Conservation (phyloP, 1,140 invertebrate genomes). For the Zaprionus lachaisei region DNA sequence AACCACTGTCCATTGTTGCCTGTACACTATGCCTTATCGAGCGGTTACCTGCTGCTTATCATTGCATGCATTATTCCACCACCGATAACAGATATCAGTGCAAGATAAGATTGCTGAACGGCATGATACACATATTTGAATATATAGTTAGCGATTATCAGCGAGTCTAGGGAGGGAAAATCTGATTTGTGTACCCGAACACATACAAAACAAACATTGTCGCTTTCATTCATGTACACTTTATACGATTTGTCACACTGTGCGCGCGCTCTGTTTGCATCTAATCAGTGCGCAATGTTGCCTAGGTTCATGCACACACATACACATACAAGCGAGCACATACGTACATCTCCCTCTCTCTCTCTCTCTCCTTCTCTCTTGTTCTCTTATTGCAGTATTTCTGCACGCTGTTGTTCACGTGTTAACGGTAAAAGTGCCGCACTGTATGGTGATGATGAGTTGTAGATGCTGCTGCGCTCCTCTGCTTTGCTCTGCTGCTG, state of each 20-base stretch:
- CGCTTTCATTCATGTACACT: constrained; percentile 48
- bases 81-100: constrained; percentile 29
- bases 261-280: constrained; percentile 25
- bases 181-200: constrained; percentile 35
- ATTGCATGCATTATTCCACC: constrained; percentile 10
- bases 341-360: neutral
- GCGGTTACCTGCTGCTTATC: constrained; percentile 47
- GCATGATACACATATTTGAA: constrained; percentile 25
- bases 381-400: constrained; percentile 30
- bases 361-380: neutral
- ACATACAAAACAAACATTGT: constrained; percentile 27
- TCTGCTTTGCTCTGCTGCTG: neutral
- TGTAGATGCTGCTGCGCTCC: constrained; percentile 6
- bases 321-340: neutral
- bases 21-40: constrained; percentile 20
- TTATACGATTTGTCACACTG: constrained; percentile 32
- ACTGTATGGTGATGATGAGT: constrained; percentile 30
- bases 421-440: constrained; percentile 65
- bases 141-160: constrained; percentile 29
- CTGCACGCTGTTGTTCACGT: constrained; percentile 57
- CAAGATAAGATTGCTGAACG: constrained; percentile 35
- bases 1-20: constrained; percentile 31
- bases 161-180: constrained; percentile 10
- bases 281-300: constrained; percentile 33
- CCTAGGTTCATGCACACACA: constrained; percentile 18